A percentile compares a stretch with the other conserved stretches of the same genome.
These are phyloP conservation scores for Spea hammondii DNA, from an alignment of 2,797 vertebrate genomes.

Conservation along the genomic window DNA sequence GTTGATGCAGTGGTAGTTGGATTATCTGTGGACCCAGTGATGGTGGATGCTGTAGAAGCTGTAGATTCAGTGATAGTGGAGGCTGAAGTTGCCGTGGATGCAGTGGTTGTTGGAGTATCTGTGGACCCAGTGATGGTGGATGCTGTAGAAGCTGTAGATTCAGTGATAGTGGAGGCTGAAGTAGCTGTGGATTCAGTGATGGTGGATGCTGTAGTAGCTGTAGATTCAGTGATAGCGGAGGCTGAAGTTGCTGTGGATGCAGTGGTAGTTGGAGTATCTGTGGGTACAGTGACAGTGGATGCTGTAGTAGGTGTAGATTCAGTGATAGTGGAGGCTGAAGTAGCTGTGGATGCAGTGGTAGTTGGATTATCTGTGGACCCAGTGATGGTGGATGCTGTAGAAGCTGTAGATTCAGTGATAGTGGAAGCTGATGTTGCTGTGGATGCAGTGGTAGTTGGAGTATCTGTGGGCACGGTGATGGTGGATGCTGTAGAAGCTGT, in stretches of 20 bases:
- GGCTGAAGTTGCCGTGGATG: not conserved
- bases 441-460: not conserved
- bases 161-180: not conserved
- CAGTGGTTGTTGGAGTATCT: not conserved
- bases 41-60: not conserved
- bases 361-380: not conserved
- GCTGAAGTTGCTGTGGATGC: not conserved
- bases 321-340: not conserved
- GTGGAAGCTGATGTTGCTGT: not conserved
- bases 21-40: too few species aligned
- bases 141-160: not conserved
- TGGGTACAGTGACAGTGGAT: not conserved
- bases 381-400: not conserved
- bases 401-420: not conserved
- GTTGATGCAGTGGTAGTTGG: not conserved
- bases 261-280: not conserved
- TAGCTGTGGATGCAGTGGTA: not conserved
- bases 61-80: not conserved
- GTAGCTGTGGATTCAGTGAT: not conserved
- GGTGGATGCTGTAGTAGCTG: not conserved
- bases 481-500: not conserved
- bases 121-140: not conserved
- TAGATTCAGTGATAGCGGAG: too few species aligned
- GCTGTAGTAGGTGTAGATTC: not conserved
- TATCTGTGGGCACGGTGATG: too few species aligned